Conservation (phyloP, 1,140 invertebrate species). For the Drosophila virilis region DNA sequence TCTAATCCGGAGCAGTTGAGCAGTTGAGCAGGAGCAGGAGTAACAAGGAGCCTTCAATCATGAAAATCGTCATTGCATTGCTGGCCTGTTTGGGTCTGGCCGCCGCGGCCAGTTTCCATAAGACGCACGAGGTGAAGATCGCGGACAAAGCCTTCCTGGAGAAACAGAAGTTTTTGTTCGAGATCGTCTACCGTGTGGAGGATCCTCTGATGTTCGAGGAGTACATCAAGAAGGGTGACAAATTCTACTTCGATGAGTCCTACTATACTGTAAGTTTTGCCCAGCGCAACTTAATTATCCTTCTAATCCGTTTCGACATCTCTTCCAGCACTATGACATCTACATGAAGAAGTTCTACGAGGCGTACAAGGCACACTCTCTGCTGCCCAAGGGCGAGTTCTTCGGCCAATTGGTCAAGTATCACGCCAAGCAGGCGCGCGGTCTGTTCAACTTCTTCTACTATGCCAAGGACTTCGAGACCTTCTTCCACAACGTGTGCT, state of each 20-base stretch:
- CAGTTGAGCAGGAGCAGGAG: conserved; percentile 12
- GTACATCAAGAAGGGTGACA: conserved; percentile 56
- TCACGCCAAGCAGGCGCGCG: conserved; percentile 85
- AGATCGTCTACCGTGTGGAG: conserved; percentile 69
- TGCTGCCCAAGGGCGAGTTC: conserved; percentile 79
- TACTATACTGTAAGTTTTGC: conserved; percentile 61
- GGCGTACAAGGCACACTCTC: conserved; percentile 55
- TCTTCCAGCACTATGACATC: conserved; percentile 53
- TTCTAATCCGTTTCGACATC: not conserved
- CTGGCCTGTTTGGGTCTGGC: conserved; percentile 73
- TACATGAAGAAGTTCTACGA: conserved; percentile 76
- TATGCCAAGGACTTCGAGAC: conserved; percentile 87
- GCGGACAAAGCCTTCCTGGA: conserved; percentile 64
- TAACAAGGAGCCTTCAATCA: conserved; percentile 32
- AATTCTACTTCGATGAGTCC: conserved; percentile 41
- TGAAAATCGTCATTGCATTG: conserved; percentile 74
- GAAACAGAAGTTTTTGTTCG: conserved; percentile 73
- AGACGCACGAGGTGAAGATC: conserved; percentile 59
- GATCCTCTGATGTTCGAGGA: conserved; percentile 72
- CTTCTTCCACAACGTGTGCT: conserved; percentile 87
- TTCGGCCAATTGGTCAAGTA: conserved; percentile 66
- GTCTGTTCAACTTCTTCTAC: conserved; percentile 86
- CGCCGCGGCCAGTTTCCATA: conserved; percentile 59
- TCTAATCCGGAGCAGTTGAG: conserved; percentile 78
- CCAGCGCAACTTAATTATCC: not conserved